phyloP scores from a whole-genome alignment of 2,888 invertebrate species.

The Deilephila elpenor region DNA sequence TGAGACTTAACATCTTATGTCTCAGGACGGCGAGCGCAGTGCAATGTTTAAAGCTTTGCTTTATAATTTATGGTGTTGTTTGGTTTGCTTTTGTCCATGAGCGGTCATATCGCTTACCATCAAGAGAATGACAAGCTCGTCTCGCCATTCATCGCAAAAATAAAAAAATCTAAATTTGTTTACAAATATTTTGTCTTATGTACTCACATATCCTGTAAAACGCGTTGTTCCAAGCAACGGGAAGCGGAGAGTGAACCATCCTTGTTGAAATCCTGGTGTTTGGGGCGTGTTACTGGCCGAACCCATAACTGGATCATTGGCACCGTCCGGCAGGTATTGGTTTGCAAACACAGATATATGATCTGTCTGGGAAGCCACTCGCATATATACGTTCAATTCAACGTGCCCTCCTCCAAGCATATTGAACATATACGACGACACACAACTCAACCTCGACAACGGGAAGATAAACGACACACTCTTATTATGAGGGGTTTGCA shows the following conservation, averaged over 20 bases:
- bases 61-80: no score
- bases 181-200: background rate
- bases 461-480: conserved; percentile 54
- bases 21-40: no score
- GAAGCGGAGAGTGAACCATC: conserved; percentile 44
- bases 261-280: conserved; percentile 34
- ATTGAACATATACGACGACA: conserved; percentile 28
- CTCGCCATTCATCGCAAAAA: no score
- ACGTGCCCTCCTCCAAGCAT: conserved; percentile 30
- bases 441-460: conserved; percentile 40
- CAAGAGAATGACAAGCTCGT: no score
- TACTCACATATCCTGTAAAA: conserved; percentile 52
- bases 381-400: conserved; percentile 32
- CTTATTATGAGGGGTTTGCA: conserved; percentile 44
- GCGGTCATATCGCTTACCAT: no score
- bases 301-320: background rate
- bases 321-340: background rate
- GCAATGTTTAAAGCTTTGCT: no score
- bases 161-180: no score
- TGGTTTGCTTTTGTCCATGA: no score
- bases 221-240: conserved; percentile 33
- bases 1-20: no score
- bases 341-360: conserved; percentile 18
- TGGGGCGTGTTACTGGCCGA: conserved; percentile 17
- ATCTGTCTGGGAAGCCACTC: conserved; percentile 3